Conservation (phyloP, 2,888 invertebrate species). For the Spatulosminthurus flaviceps region DNA sequence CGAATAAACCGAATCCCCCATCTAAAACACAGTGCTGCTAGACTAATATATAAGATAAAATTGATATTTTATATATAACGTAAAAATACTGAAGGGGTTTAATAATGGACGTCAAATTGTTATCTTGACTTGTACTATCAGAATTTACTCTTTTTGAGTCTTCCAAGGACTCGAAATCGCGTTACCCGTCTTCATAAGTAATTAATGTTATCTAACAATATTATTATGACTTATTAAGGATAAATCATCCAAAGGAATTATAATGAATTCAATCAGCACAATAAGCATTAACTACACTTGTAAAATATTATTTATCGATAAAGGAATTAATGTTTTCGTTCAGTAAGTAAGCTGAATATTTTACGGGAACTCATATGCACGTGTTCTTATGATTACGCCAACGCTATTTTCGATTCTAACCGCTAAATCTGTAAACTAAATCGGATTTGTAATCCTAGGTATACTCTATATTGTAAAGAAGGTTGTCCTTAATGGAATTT, state of each 20-base stretch:
- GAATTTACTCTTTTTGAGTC: slow-evolving; percentile 33
- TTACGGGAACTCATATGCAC: slow-evolving; percentile 17
- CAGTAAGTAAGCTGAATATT: background rate
- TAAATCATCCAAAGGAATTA: slow-evolving; percentile 6
- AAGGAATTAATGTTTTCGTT: background rate
- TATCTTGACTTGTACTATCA: slow-evolving; percentile 39
- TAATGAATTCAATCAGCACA: slow-evolving; percentile 36
- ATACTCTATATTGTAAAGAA: slow-evolving; percentile 14
- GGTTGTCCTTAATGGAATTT: slow-evolving; percentile 16
- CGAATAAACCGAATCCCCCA: slow-evolving; percentile 29
- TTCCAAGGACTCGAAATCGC: slow-evolving; percentile 41
- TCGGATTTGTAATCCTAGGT: slow-evolving; percentile 18
- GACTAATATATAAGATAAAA: slow-evolving; percentile 41
- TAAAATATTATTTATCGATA: slow-evolving; percentile 15
- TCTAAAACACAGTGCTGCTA: slow-evolving; percentile 43
- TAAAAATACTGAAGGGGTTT: slow-evolving; percentile 28
- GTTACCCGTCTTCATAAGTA: slow-evolving; percentile 39
- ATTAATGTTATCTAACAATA: slow-evolving; percentile 19
- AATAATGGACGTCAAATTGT: slow-evolving; percentile 16
- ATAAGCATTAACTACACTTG: slow-evolving; percentile 26
- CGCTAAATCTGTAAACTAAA: slow-evolving; percentile 20
- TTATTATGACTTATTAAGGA: background rate
- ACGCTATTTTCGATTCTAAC: slow-evolving; percentile 30
- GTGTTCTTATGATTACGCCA: slow-evolving; percentile 23
- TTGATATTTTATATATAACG: slow-evolving; percentile 41